A percentile compares a stretch with the other conserved stretches of the same genome.
Evolutionary conservation across 2,888 invertebrate species (phyloP).

Genomic region (Nomada flava): DNA sequence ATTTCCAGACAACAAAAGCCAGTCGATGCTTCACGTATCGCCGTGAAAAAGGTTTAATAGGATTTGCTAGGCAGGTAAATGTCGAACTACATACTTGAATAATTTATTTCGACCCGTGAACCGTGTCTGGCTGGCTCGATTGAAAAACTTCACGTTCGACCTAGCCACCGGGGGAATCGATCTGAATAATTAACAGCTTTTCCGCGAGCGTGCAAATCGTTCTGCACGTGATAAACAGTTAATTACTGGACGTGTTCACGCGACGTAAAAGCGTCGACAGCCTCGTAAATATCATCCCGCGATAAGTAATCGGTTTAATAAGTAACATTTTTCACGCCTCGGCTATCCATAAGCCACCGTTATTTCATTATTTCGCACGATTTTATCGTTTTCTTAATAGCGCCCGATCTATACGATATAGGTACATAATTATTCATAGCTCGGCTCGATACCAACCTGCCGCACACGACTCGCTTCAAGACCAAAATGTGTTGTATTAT

Average conservation of each 20-base stretch:
- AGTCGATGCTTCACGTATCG: slow-evolving; percentile 60
- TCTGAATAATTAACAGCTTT: slow-evolving; percentile 46
- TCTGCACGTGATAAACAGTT: slow-evolving; percentile 5
- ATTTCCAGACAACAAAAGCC: slow-evolving; percentile 66
- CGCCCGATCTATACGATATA: not conserved
- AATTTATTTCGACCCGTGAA: slow-evolving; percentile 52
- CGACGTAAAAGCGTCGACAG: not conserved
- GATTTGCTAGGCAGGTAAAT: slow-evolving; percentile 58
- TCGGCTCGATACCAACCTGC: not conserved
- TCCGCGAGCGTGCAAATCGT: slow-evolving; percentile 15
- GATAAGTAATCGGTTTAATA: not conserved
- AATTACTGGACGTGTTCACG: not conserved
- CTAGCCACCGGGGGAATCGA: slow-evolving; percentile 19
- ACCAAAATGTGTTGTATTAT: not conserved
- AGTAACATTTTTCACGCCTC: not conserved
- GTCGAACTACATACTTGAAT: slow-evolving; percentile 51
- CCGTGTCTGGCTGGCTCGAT: slow-evolving; percentile 2
- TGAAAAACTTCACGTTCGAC: slow-evolving; percentile 50
- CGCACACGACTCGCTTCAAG: not conserved
- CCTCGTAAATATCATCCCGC: not conserved
- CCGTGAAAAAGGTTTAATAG: slow-evolving; percentile 56
- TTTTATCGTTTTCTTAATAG: not conserved
- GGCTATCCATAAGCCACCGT: not conserved
- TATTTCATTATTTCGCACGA: not conserved
- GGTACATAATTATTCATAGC: not conserved